phyloP scores from a whole-genome alignment of 2,797 vertebrate genomes.

The Buphagus erythrorhynchus region DNA sequence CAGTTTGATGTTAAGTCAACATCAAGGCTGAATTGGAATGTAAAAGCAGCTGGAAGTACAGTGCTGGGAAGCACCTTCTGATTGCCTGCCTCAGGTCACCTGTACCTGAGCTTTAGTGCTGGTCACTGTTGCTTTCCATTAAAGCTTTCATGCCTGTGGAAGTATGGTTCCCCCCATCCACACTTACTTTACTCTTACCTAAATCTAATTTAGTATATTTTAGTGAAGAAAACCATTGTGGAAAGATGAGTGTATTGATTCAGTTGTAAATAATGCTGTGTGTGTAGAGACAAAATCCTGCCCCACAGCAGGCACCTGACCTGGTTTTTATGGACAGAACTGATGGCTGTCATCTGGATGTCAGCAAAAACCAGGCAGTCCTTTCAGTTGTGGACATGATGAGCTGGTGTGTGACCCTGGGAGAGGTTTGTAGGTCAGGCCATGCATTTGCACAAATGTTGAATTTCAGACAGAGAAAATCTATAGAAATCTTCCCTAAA shows the following conservation, averaged over 20 bases:
- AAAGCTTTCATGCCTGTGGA: neutral
- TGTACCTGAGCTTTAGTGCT: neutral
- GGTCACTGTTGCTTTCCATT: neutral
- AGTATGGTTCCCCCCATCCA: fast-evolving
- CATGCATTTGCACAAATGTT: neutral
- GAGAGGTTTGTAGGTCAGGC: neutral
- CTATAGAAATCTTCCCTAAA: neutral
- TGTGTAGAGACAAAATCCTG: neutral
- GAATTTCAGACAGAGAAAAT: neutral
- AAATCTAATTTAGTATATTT: neutral
- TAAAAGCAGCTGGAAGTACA: neutral
- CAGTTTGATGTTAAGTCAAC: neutral
- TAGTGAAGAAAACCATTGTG: neutral
- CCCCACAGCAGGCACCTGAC: neutral
- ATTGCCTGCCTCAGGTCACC: neutral
- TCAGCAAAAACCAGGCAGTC: neutral
- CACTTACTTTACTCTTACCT: neutral
- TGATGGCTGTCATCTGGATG: neutral
- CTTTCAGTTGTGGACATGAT: neutral
- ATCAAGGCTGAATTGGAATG: neutral
- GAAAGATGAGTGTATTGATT: neutral
- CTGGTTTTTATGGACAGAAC: neutral
- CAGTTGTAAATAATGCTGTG: neutral
- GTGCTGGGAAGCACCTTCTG: neutral
- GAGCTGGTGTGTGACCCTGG: neutral